Percentiles rank a stretch among this genome's conserved stretches.
These are phyloP conservation scores for Copidosoma floridanum DNA, from an alignment of 1,140 invertebrate species.

Conservation along the genomic window DNA sequence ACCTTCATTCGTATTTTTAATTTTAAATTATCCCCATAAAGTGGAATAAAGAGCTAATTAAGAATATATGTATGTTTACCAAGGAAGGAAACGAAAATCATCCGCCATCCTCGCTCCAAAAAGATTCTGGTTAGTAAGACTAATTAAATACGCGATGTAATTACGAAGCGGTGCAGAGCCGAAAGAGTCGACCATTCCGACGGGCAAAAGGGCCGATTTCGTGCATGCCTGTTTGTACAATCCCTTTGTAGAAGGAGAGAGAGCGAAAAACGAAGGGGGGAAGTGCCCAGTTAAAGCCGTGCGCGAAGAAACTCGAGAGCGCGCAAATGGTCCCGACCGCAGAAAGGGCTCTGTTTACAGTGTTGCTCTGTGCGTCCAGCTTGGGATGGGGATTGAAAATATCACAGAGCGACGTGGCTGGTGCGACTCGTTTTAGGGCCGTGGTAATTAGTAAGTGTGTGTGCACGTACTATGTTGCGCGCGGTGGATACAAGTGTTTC, in stretches of 20 bases:
- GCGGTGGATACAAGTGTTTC: too few species aligned
- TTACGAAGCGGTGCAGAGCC: background rate
- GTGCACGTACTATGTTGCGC: constrained; percentile 16
- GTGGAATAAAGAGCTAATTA: too few species aligned
- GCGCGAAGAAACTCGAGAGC: constrained; percentile 27
- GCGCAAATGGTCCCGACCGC: constrained; percentile 28
- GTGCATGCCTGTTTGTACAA: too few species aligned
- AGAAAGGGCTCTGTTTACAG: constrained; percentile 25
- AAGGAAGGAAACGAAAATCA: too few species aligned
- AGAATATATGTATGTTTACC: too few species aligned
- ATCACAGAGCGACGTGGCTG: constrained; percentile 10
- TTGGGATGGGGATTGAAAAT: constrained; percentile 26
- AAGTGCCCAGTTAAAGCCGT: too few species aligned
- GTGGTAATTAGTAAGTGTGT: constrained; percentile 23
- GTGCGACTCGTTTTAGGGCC: constrained; percentile 20
- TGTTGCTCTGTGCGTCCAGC: constrained; percentile 23
- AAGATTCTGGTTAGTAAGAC: constrained; percentile 5
- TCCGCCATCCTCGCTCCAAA: too few species aligned
- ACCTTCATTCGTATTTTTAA: too few species aligned
- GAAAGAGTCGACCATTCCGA: too few species aligned
- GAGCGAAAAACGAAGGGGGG: constrained; percentile 22
- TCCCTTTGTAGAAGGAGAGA: too few species aligned
- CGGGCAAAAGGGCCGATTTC: too few species aligned
- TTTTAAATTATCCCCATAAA: too few species aligned
- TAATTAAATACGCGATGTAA: constrained; percentile 12